Conservation (phyloP, 2,797 vertebrate genomes). For the Ambastaia sidthimunki region DNA sequence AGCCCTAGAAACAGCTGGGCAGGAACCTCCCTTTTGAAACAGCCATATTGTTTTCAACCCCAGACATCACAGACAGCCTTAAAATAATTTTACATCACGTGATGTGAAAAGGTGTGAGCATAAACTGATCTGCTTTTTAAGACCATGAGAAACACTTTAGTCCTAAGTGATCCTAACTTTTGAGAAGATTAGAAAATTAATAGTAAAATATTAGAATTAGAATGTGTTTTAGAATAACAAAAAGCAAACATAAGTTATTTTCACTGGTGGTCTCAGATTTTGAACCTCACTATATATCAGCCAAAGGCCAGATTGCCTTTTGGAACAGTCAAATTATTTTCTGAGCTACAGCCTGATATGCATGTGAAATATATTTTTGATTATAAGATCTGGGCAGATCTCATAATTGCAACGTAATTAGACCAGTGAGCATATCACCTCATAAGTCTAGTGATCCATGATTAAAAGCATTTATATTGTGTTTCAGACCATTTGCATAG, state of each 20-base stretch:
- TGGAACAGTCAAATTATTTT: slow-evolving; percentile 48
- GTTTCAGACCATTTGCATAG: slow-evolving; percentile 41
- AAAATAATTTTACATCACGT: not conserved
- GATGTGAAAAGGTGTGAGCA: not conserved
- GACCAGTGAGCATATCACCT: slow-evolving; percentile 32
- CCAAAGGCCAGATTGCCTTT: not conserved
- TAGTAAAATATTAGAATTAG: too few relatives aligned
- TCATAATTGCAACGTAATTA: slow-evolving; percentile 55
- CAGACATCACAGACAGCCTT: slow-evolving; percentile 12
- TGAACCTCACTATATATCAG: not conserved
- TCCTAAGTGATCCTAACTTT: not conserved
- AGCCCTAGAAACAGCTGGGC: slow-evolving; percentile 46
- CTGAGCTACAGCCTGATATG: slow-evolving; percentile 33
- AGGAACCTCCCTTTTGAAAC: slow-evolving; percentile 13
- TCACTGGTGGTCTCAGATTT: not conserved
- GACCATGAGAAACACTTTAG: too few relatives aligned
- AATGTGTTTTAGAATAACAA: not conserved
- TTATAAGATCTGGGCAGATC: slow-evolving; percentile 6
- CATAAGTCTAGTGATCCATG: slow-evolving; percentile 40
- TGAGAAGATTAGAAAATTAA: not conserved
- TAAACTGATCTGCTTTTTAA: too few relatives aligned
- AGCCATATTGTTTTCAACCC: slow-evolving; percentile 26
- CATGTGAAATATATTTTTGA: slow-evolving; percentile 45
- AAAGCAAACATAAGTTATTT: not conserved
- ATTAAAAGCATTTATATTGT: slow-evolving; percentile 49